A percentile compares a stretch with the other conserved stretches of the same genome.
phyloP scores from a whole-genome alignment of 2,797 vertebrate species.

The Podarcis siculus region DNA sequence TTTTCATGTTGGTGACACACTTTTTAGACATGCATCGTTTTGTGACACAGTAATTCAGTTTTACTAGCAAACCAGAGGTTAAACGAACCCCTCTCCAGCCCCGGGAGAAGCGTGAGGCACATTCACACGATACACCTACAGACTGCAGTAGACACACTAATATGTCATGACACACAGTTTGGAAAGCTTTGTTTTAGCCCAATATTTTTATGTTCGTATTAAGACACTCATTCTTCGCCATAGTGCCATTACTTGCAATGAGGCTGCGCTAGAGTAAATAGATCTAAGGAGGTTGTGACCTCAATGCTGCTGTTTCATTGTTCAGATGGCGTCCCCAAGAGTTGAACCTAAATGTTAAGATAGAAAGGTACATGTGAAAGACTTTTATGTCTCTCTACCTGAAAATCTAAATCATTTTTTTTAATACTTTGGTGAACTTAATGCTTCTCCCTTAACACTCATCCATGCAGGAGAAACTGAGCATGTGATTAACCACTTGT shows the following conservation, averaged over 20 bases:
- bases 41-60: too few species aligned
- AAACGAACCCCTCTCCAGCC: too few species aligned
- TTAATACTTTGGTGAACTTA: not conserved
- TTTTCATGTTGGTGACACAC: too few species aligned
- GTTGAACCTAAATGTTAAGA: not conserved
- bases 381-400: not conserved
- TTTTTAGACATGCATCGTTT: too few species aligned
- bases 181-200: too few species aligned
- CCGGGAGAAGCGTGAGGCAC: too few species aligned
- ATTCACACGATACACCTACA: too few species aligned
- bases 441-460: slow-evolving; percentile 9
- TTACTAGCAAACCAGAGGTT: too few species aligned
- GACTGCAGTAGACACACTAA: too few species aligned
- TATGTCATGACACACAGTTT: too few species aligned
- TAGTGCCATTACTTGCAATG: not conserved
- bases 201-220: not conserved
- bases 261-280: not conserved
- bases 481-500: not conserved
- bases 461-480: not conserved
- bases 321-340: not conserved
- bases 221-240: not conserved
- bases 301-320: not conserved
- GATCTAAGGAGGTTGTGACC: not conserved
- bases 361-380: not conserved
- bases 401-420: slow-evolving; percentile 8